These are phyloP conservation scores for Dendrolimus kikuchii DNA, from an alignment of 1,140 invertebrate species.

Conservation along the genomic window DNA sequence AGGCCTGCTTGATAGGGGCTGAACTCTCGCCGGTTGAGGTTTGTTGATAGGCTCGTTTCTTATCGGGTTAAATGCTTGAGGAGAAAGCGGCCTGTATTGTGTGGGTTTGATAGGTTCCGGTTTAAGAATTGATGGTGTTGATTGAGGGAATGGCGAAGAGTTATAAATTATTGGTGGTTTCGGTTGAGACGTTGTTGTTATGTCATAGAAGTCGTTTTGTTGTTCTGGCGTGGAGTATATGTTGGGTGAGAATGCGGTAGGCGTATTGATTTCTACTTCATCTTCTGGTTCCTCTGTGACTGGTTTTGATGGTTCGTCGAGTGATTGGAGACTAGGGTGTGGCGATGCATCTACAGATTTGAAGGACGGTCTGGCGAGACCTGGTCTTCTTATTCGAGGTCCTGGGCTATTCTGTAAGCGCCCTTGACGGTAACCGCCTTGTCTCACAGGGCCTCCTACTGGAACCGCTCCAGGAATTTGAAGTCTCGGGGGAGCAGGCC, in stretches of 20 bases:
- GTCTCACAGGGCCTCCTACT: constrained; percentile 45
- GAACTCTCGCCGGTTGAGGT: constrained; percentile 56
- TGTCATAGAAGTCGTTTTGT: constrained; percentile 62
- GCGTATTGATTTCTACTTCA: constrained; percentile 63
- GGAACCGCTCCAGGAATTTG: constrained; percentile 76
- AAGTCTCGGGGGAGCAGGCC: constrained; percentile 69
- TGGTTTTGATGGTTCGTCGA: constrained; percentile 72
- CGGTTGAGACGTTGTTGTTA: constrained; percentile 63
- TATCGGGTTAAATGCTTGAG: constrained; percentile 48
- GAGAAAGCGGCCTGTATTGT: constrained; percentile 48
- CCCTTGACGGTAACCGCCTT: constrained; percentile 59
- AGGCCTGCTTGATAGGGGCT: constrained; percentile 62
- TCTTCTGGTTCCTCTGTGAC: constrained; percentile 74
- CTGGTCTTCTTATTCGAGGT: constrained; percentile 67
- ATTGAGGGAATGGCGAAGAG: constrained; percentile 47
- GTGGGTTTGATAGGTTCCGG: constrained; percentile 54
- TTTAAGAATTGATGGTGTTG: constrained; percentile 40
- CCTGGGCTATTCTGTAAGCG: constrained; percentile 42
- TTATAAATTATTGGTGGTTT: constrained; percentile 56
- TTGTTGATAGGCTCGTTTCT: constrained; percentile 46
- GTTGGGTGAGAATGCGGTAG: constrained; percentile 50
- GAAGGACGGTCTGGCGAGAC: constrained; percentile 67
- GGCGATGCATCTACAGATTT: constrained; percentile 69
- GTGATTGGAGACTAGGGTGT: constrained; percentile 62
- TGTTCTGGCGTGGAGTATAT: constrained; percentile 51